These are phyloP conservation scores for Auanema freiburgensis DNA, from an alignment of 2,888 invertebrate species.

Conservation along the genomic window DNA sequence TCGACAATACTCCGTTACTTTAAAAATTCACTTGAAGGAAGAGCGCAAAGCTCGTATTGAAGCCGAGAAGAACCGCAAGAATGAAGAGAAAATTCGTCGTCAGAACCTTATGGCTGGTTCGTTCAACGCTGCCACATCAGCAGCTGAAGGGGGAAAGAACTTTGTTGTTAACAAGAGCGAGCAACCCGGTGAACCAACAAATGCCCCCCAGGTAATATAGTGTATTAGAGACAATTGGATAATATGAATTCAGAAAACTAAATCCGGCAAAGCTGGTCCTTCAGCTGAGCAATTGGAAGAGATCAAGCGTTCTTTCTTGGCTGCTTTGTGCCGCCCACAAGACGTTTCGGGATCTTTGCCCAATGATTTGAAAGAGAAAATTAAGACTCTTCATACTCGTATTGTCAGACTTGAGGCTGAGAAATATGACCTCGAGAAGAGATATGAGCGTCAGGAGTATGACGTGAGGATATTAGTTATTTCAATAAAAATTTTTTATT, in stretches of 20 bases:
- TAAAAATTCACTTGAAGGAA: too few species aligned
- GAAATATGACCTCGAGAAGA: slow-evolving; percentile 65
- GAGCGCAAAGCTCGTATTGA: slow-evolving; percentile 49
- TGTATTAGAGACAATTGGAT: too few species aligned
- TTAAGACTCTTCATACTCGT: slow-evolving; percentile 61
- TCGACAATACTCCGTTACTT: too few species aligned
- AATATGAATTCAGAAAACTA: too few species aligned
- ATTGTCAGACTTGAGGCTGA: slow-evolving; percentile 63
- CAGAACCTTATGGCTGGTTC: slow-evolving; percentile 64
- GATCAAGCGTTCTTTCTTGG: slow-evolving; percentile 58
- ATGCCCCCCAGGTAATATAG: slow-evolving; percentile 32
- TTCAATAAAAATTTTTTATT: neutral
- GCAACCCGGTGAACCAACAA: slow-evolving; percentile 48
- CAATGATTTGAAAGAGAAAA: slow-evolving; percentile 62
- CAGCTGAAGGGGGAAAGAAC: slow-evolving; percentile 51
- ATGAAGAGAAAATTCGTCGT: slow-evolving; percentile 64
- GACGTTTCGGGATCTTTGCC: slow-evolving; percentile 62
- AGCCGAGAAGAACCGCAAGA: slow-evolving; percentile 62
- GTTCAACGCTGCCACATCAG: slow-evolving; percentile 50
- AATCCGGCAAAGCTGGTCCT: too few species aligned
- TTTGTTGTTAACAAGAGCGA: slow-evolving; percentile 53
- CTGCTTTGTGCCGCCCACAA: slow-evolving; percentile 53
- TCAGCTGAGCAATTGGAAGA: slow-evolving; percentile 53
- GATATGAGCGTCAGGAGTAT: slow-evolving; percentile 64
- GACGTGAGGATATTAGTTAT: too few species aligned